Conservation (phyloP, 2,113 vertebrate species). For the Cathartes aura region DNA sequence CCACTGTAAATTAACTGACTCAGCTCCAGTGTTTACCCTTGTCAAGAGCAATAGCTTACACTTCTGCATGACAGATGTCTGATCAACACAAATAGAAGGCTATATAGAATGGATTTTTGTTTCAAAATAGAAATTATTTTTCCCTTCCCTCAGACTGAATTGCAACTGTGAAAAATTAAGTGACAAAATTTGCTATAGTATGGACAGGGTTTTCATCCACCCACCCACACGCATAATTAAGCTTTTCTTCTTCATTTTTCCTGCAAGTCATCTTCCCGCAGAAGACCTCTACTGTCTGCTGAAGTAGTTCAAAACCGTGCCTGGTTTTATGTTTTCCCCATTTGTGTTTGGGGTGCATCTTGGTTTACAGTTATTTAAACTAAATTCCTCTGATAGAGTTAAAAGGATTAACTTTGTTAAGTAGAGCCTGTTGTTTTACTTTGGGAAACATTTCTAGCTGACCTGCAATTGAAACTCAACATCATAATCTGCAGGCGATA, state of each 20-base stretch:
- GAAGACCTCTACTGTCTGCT: neutral
- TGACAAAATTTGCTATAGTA: neutral
- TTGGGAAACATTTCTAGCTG: neutral
- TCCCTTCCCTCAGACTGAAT: neutral
- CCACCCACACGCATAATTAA: neutral
- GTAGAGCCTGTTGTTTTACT: neutral
- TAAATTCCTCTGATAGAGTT: neutral
- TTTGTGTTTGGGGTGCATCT: neutral
- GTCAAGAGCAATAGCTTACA: neutral
- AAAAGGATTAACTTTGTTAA: neutral
- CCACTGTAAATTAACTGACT: neutral
- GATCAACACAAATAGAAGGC: neutral
- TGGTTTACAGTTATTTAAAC: neutral
- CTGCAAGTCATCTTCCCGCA: neutral
- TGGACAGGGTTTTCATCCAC: neutral
- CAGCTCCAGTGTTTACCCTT: neutral
- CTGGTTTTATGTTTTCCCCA: neutral
- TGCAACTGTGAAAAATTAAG: neutral
- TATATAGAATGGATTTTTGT: neutral
- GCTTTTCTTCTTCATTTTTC: neutral
- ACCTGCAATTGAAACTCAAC: neutral
- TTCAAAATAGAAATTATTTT: neutral
- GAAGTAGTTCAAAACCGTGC: neutral
- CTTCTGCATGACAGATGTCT: neutral
- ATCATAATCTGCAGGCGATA: neutral